Evolutionary conservation across 2,797 vertebrate genomes (phyloP).

Genomic region (Helarctos malayanus): DNA sequence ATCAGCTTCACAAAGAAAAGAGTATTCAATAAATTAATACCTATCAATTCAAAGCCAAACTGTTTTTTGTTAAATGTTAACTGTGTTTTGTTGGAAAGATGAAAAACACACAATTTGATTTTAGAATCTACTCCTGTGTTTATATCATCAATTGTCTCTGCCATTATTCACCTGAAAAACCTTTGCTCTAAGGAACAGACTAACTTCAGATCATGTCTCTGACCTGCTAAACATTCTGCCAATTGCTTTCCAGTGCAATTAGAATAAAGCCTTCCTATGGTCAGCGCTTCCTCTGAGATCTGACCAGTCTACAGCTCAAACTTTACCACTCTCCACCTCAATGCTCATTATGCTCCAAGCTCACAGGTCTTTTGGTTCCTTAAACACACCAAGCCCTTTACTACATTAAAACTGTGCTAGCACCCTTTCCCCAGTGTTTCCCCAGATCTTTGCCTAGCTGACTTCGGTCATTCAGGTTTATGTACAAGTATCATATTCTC

Average conservation of each 20-base stretch:
- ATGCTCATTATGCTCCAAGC: neutral
- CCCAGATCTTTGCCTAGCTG: neutral
- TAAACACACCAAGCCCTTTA: neutral
- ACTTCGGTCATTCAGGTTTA: neutral
- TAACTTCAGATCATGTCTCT: neutral
- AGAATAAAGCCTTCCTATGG: neutral
- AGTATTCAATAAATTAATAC: neutral
- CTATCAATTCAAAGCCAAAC: neutral
- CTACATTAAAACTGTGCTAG: fast-evolving
- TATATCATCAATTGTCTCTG: neutral
- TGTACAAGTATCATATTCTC: neutral
- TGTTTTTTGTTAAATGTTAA: neutral
- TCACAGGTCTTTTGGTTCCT: neutral
- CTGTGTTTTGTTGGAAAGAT: neutral
- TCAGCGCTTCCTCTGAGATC: neutral
- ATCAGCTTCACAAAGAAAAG: constrained; percentile 46
- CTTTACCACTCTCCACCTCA: neutral
- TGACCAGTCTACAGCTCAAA: neutral
- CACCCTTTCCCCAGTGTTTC: neutral
- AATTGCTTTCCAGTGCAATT: neutral
- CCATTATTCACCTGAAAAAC: neutral
- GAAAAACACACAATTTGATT: neutral
- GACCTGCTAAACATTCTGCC: neutral
- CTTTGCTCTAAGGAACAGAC: neutral
- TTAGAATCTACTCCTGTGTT: neutral